phyloP scores from a whole-genome alignment of 2,888 invertebrate genomes.

The Tachina lurida region DNA sequence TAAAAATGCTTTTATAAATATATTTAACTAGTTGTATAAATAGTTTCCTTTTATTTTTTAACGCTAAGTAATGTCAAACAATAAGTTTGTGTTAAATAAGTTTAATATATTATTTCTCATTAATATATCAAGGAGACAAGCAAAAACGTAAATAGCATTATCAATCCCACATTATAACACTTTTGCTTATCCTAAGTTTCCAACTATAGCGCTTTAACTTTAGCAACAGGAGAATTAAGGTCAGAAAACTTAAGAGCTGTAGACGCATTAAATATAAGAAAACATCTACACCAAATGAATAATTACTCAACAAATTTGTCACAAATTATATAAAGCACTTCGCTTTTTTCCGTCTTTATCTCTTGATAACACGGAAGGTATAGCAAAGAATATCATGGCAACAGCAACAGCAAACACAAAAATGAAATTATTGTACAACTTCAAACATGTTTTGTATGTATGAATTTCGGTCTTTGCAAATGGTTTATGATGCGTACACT shows the following conservation, averaged over 20 bases:
- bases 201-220: slow-evolving; percentile 20
- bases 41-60: not conserved
- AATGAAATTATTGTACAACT: slow-evolving; percentile 22
- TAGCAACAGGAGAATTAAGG: slow-evolving; percentile 51
- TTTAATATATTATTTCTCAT: slow-evolving; percentile 44
- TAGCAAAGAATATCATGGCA: not conserved
- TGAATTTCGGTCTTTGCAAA: slow-evolving; percentile 30
- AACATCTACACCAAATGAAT: slow-evolving; percentile 64
- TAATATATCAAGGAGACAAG: slow-evolving; percentile 28
- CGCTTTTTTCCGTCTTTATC: not conserved
- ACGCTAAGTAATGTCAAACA: slow-evolving; percentile 1
- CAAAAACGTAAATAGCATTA: slow-evolving; percentile 3
- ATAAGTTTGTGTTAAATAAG: slow-evolving; percentile 37
- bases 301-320: slow-evolving; percentile 72
- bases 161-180: slow-evolving; percentile 23
- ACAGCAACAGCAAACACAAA: slow-evolving; percentile 2
- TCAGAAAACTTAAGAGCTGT: slow-evolving; percentile 54
- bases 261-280: slow-evolving; percentile 44
- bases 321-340: slow-evolving; percentile 63
- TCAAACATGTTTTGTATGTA: not conserved
- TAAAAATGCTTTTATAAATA: too few relatives aligned
- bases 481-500: slow-evolving; percentile 64
- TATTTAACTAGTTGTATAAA: too few relatives aligned
- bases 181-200: slow-evolving; percentile 4
- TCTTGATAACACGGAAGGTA: not conserved